phyloP scores from a whole-genome alignment of 1,140 invertebrate species.

The Choristoneura fumiferana region DNA sequence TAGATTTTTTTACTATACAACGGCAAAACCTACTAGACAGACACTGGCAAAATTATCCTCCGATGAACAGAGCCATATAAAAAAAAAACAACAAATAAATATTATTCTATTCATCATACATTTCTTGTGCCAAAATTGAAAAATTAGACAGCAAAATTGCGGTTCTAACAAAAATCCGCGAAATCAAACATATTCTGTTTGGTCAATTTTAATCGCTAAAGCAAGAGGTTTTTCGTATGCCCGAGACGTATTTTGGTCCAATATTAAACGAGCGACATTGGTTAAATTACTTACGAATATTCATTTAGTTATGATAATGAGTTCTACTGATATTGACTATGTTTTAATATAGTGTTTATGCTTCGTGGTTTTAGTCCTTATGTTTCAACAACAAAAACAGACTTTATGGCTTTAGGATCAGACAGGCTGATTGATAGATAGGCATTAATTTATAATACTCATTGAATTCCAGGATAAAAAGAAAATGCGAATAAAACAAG shows the following conservation, averaged over 20 bases:
- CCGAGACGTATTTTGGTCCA: conserved; percentile 1
- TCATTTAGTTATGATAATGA: not conserved
- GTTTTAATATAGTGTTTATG: not conserved
- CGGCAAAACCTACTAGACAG: too few relatives aligned
- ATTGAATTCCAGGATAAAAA: not conserved
- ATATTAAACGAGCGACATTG: not conserved
- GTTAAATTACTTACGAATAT: not conserved
- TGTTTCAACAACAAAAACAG: not conserved
- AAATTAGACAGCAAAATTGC: not conserved
- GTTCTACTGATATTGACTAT: not conserved
- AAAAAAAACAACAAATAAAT: too few relatives aligned
- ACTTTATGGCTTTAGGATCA: not conserved
- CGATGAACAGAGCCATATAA: too few relatives aligned
- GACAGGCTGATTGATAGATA: not conserved
- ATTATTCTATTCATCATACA: too few relatives aligned
- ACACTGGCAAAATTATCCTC: too few relatives aligned
- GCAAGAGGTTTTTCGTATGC: not conserved
- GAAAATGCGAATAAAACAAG: not conserved
- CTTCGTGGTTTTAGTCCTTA: not conserved
- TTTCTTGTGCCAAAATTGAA: not conserved
- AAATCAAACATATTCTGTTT: not conserved
- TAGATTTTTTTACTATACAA: too few relatives aligned
- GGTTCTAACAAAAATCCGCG: not conserved
- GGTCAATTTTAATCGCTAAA: not conserved
- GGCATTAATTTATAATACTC: not conserved